Percentiles rank a stretch among this genome's conserved stretches.
Evolutionary conservation across 2,888 invertebrate genomes (phyloP).

Genomic region (Mechanitis messenoides): DNA sequence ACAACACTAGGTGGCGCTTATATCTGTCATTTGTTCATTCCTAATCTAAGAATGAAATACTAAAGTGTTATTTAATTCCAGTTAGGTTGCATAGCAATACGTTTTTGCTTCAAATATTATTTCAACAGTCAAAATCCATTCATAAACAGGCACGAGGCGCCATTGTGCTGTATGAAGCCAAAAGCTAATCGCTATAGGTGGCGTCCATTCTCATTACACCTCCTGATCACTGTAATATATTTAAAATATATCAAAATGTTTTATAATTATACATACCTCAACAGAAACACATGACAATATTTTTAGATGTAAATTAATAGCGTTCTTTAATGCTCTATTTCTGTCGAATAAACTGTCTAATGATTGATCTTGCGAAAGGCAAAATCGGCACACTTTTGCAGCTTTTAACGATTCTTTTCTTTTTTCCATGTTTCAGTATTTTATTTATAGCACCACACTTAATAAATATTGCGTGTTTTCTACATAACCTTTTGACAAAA

Average conservation of each 20-base stretch:
- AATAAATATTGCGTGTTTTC: slow-evolving; percentile 34
- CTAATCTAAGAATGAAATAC: neutral
- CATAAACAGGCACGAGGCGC: slow-evolving; percentile 22
- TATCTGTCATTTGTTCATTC: slow-evolving; percentile 13
- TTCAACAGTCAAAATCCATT: slow-evolving; percentile 11
- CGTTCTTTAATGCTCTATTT: slow-evolving; percentile 73
- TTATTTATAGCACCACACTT: slow-evolving; percentile 29
- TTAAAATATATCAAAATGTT: slow-evolving; percentile 2
- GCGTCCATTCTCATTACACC: slow-evolving; percentile 28
- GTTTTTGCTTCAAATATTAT: neutral
- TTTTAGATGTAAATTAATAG: slow-evolving; percentile 82
- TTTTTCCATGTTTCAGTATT: slow-evolving; percentile 71
- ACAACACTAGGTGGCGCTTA: slow-evolving; percentile 34
- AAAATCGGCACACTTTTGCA: slow-evolving; percentile 85
- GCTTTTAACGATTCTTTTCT: slow-evolving; percentile 77
- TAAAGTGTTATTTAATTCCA: neutral
- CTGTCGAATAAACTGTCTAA: slow-evolving; percentile 81
- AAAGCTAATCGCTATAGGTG: slow-evolving; percentile 27
- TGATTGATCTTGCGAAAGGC: slow-evolving; percentile 79
- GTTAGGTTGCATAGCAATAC: neutral
- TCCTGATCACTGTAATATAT: neutral
- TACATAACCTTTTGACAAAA: slow-evolving; percentile 52
- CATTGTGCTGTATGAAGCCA: slow-evolving; percentile 30
- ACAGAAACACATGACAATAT: slow-evolving; percentile 86
- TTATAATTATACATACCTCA: slow-evolving; percentile 75